Evolutionary conservation across 2,797 vertebrate species (phyloP).

Genomic region (Eupleurogrammus muticus): DNA sequence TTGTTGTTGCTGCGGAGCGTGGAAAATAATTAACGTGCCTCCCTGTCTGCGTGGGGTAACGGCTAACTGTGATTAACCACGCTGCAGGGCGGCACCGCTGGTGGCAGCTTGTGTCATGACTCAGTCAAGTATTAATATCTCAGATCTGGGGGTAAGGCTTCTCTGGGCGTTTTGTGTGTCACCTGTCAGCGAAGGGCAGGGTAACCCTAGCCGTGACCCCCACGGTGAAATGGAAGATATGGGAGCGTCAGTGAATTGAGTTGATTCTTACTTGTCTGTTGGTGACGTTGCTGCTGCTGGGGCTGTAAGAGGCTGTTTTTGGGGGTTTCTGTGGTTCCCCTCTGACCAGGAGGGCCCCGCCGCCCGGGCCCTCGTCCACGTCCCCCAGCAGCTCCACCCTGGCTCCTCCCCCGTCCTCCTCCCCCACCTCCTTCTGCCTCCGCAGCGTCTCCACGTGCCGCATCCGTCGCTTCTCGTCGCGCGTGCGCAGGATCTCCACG

Average conservation of each 20-base stretch:
- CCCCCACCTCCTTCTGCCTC: slow-evolving; percentile 75
- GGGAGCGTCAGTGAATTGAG: not conserved
- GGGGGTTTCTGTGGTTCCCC: slow-evolving; percentile 26
- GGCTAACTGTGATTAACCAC: slow-evolving; percentile 40
- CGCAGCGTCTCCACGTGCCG: slow-evolving; percentile 77
- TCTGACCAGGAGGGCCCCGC: slow-evolving; percentile 6
- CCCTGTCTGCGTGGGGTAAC: slow-evolving; percentile 65
- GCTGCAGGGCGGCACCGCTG: slow-evolving; percentile 22
- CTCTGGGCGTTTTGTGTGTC: not conserved
- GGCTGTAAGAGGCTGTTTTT: slow-evolving; percentile 30
- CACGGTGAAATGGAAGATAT: not conserved
- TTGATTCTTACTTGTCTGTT: slow-evolving; percentile 57
- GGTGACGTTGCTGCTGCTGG: slow-evolving; percentile 12
- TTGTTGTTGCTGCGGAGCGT: slow-evolving; percentile 40
- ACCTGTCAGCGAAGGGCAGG: not conserved
- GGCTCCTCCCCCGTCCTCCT: slow-evolving; percentile 32
- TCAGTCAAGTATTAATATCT: slow-evolving; percentile 38
- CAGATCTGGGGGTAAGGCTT: not conserved
- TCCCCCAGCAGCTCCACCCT: slow-evolving; percentile 56
- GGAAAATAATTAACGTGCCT: slow-evolving; percentile 77
- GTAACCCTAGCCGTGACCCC: too few relatives aligned
- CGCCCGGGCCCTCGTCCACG: slow-evolving; percentile 39
- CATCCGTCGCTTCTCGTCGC: slow-evolving; percentile 80
- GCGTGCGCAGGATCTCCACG: slow-evolving; percentile 77
- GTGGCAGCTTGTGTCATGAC: slow-evolving; percentile 14